These are phyloP conservation scores for Halictus ligatus DNA, from an alignment of 2,888 invertebrate species.

Conservation along the genomic window DNA sequence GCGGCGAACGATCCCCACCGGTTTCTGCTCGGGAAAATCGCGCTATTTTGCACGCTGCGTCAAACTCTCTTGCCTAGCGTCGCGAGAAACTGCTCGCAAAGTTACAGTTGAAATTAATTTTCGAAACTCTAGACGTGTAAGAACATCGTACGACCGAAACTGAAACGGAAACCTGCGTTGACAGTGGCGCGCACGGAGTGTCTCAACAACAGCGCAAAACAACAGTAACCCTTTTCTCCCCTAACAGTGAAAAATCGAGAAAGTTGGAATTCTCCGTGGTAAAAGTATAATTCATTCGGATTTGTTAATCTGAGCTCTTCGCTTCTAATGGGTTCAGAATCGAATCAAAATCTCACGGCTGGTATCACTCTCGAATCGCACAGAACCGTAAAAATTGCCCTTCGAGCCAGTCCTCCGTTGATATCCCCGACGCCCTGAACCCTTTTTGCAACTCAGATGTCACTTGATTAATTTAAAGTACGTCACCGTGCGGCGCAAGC, in stretches of 20 bases:
- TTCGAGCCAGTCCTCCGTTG: not conserved
- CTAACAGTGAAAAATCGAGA: not conserved
- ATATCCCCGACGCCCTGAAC: not conserved
- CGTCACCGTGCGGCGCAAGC: not conserved
- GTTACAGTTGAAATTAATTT: not conserved
- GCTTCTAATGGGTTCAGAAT: not conserved
- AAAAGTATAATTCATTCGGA: not conserved
- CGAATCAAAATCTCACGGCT: not conserved
- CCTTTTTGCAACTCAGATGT: slow-evolving; percentile 8
- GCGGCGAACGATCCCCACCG: too few species aligned
- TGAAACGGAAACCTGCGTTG: not conserved
- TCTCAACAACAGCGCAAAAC: not conserved
- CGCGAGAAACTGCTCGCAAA: not conserved
- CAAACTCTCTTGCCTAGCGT: not conserved
- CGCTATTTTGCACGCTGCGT: not conserved
- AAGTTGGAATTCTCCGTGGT: not conserved
- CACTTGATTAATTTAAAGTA: slow-evolving; percentile 36
- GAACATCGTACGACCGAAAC: not conserved
- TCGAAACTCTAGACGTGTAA: not conserved
- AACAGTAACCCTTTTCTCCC: not conserved
- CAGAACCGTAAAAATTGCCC: slow-evolving; percentile 1
- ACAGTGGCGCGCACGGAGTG: not conserved
- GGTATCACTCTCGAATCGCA: not conserved
- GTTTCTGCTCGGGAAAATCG: not conserved
- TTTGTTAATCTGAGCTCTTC: not conserved